A percentile compares a stretch with the other conserved stretches of the same genome.
These are phyloP conservation scores for Craterocephalus amniculus DNA, from an alignment of 2,797 vertebrate species.

Conservation along the genomic window DNA sequence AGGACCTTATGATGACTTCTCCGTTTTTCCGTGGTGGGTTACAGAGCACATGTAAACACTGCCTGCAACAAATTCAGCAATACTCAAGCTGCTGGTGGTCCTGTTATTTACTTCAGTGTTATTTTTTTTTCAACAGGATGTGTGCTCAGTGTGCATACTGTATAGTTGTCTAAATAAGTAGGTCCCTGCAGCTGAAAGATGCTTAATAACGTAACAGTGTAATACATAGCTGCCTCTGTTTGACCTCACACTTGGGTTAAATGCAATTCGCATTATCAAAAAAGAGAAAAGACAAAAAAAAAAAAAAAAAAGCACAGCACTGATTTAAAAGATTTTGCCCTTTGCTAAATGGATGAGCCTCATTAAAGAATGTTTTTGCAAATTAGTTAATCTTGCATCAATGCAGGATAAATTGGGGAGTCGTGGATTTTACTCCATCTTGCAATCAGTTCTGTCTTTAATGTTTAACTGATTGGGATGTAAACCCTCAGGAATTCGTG, in stretches of 20 bases:
- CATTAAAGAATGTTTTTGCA: conserved; percentile 41
- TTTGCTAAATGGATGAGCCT: conserved; percentile 52
- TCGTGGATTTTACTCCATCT: conserved; percentile 21
- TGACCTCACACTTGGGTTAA: conserved; percentile 21
- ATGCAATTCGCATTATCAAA: conserved; percentile 24
- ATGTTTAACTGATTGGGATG: conserved; percentile 41
- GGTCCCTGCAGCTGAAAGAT: conserved; percentile 24
- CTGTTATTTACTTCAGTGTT: conserved; percentile 57
- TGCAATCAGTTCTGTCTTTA: conserved; percentile 25
- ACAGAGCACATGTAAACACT: conserved; percentile 64
- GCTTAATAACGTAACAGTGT: conserved; percentile 25
- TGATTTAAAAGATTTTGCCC: conserved; percentile 35
- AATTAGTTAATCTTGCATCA: conserved; percentile 44
- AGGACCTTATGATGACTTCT: conserved; percentile 61
- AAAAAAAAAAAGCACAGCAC: conserved; percentile 8
- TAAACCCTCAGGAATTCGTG: conserved; percentile 27
- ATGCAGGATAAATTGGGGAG: conserved; percentile 25
- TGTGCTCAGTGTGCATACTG: conserved; percentile 30
- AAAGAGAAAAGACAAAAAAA: background rate
- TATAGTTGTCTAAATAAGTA: conserved; percentile 40
- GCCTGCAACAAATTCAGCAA: conserved; percentile 51
- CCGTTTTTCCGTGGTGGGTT: conserved; percentile 52
- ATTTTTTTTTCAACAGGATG: conserved; percentile 32
- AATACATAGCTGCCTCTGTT: background rate
- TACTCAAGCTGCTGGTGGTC: conserved; percentile 70